A percentile compares a stretch with the other conserved stretches of the same genome.
phyloP scores from a whole-genome alignment of 2,113 vertebrate species.

The Microcebus tavaratra region DNA sequence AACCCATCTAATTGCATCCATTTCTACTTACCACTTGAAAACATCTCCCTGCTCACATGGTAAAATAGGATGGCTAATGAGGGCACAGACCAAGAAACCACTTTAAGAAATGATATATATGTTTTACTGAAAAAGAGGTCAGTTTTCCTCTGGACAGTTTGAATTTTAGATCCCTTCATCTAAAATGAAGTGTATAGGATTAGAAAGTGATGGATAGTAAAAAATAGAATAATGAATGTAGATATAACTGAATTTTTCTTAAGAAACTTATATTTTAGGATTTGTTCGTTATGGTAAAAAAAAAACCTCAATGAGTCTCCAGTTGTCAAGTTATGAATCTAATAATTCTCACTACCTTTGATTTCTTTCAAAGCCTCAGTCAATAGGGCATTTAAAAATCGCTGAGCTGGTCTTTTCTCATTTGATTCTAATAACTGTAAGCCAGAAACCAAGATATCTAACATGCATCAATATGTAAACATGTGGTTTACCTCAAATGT shows the following conservation, averaged over 20 bases:
- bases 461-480: slow-evolving; percentile 47
- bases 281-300: background rate
- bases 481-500: slow-evolving; percentile 1
- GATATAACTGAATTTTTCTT: background rate
- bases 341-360: background rate
- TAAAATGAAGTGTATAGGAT: background rate
- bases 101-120: too few species aligned
- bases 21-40: too few species aligned
- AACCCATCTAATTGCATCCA: too few species aligned
- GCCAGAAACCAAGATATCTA: background rate
- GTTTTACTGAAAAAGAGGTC: too few species aligned
- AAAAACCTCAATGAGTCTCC: background rate
- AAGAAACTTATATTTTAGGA: background rate
- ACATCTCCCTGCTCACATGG: too few species aligned
- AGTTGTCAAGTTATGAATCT: background rate
- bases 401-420: slow-evolving; percentile 4
- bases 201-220: background rate
- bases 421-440: slow-evolving; percentile 22
- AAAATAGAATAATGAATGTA: background rate
- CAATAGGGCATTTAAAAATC: background rate
- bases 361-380: background rate
- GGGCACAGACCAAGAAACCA: too few species aligned
- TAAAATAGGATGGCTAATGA: too few species aligned
- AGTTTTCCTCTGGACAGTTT: too few species aligned
- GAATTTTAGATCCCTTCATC: too few species aligned